These are phyloP conservation scores for Spinus olivaceus DNA, from an alignment of 2,797 vertebrate species.

Conservation along the genomic window DNA sequence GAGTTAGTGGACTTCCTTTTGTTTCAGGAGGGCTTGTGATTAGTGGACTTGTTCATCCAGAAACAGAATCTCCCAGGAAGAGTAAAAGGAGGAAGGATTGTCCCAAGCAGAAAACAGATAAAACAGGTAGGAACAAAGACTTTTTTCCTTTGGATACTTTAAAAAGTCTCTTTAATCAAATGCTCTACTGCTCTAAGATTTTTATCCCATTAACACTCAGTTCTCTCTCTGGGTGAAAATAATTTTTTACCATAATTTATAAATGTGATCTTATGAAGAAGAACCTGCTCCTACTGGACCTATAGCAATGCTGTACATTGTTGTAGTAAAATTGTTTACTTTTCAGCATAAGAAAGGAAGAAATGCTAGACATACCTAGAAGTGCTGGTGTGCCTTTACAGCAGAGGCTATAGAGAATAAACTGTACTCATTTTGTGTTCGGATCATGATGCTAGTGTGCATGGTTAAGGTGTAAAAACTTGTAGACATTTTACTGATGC, in stretches of 20 bases:
- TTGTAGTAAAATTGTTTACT: neutral
- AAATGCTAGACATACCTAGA: neutral
- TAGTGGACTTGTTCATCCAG: constrained; percentile 62
- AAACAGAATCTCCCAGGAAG: neutral
- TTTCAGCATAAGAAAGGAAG: neutral
- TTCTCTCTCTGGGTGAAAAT: neutral
- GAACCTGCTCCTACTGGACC: neutral
- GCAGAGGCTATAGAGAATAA: neutral
- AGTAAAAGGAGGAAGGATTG: neutral
- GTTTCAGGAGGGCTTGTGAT: constrained; percentile 68
- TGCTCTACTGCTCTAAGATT: neutral
- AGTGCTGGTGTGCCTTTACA: neutral
- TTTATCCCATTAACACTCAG: neutral
- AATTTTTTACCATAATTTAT: neutral
- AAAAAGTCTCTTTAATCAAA: neutral
- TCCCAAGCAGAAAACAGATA: neutral
- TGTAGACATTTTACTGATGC: neutral
- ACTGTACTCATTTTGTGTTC: neutral
- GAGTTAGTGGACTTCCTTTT: neutral
- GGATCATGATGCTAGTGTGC: neutral
- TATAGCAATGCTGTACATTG: neutral
- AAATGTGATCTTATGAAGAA: neutral
- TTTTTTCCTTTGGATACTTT: neutral
- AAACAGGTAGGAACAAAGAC: constrained; percentile 48
- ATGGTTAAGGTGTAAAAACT: neutral